phyloP scores from a whole-genome alignment of 1,140 invertebrate species.

The Bombus superbus region DNA sequence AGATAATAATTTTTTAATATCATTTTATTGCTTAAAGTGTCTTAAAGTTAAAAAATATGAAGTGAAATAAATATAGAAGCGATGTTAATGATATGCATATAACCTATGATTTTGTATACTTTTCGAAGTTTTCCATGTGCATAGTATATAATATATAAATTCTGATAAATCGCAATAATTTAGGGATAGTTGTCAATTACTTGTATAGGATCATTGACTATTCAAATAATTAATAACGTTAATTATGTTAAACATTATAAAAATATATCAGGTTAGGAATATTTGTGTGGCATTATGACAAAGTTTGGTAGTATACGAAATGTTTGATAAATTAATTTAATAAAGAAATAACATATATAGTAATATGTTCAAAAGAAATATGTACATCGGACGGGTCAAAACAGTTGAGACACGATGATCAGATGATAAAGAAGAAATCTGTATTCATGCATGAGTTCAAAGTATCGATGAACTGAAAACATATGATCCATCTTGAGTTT shows the following conservation, averaged over 20 bases:
- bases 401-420: constrained; percentile 25
- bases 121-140: neutral
- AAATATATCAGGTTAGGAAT: neutral
- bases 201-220: neutral
- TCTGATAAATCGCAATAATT: neutral
- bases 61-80: neutral
- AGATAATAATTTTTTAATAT: neutral
- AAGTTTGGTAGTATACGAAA: neutral
- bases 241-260: neutral
- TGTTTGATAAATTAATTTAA: neutral
- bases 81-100: neutral
- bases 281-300: neutral
- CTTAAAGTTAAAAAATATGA: neutral
- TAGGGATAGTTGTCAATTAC: neutral
- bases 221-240: neutral
- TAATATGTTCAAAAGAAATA: neutral
- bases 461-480: constrained; percentile 63
- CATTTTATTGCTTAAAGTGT: neutral
- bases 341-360: neutral
- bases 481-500: constrained; percentile 74
- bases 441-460: constrained; percentile 28
- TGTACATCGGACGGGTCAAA: neutral
- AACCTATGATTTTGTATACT: neutral
- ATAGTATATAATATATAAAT: neutral
- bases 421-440: constrained; percentile 56